Evolutionary conservation across 2,797 vertebrate genomes (phyloP).

Genomic region (Carcharodon carcharias): DNA sequence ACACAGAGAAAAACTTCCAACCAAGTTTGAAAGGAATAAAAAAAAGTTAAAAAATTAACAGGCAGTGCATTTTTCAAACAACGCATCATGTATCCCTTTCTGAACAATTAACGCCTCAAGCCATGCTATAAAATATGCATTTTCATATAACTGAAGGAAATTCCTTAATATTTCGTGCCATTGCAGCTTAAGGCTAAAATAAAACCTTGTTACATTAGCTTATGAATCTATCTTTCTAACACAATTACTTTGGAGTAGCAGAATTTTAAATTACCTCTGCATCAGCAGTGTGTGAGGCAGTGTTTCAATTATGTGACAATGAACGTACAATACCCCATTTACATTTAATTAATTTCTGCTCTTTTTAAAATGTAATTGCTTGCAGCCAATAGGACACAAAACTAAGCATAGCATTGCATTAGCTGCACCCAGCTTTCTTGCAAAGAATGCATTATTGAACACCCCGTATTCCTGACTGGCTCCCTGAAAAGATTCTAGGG

Average conservation of each 20-base stretch:
- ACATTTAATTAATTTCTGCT: slow-evolving; percentile 32
- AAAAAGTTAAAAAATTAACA: neutral
- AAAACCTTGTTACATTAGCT: slow-evolving; percentile 37
- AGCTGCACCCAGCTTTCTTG: neutral
- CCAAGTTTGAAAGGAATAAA: neutral
- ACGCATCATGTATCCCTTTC: neutral
- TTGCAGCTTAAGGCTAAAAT: slow-evolving; percentile 33
- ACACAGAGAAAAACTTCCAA: neutral
- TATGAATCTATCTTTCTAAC: slow-evolving; percentile 37
- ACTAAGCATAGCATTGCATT: neutral
- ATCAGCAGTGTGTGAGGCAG: slow-evolving; percentile 6
- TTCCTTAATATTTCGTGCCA: slow-evolving; percentile 27
- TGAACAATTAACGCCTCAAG: slow-evolving; percentile 1
- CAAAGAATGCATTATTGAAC: neutral
- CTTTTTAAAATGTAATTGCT: slow-evolving; percentile 1
- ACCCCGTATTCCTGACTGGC: neutral
- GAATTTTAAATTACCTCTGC: slow-evolving; percentile 37
- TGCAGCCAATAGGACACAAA: neutral
- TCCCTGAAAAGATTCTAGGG: neutral
- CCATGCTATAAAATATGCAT: slow-evolving; percentile 33
- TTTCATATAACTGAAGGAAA: slow-evolving; percentile 35
- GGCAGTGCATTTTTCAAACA: neutral
- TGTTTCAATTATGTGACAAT: slow-evolving; percentile 27
- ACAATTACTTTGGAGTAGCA: slow-evolving; percentile 28
- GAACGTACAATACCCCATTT: slow-evolving; percentile 29